These are phyloP conservation scores for Amblyopsis hoosieri DNA, from an alignment of 2,797 vertebrate genomes.

Conservation along the genomic window DNA sequence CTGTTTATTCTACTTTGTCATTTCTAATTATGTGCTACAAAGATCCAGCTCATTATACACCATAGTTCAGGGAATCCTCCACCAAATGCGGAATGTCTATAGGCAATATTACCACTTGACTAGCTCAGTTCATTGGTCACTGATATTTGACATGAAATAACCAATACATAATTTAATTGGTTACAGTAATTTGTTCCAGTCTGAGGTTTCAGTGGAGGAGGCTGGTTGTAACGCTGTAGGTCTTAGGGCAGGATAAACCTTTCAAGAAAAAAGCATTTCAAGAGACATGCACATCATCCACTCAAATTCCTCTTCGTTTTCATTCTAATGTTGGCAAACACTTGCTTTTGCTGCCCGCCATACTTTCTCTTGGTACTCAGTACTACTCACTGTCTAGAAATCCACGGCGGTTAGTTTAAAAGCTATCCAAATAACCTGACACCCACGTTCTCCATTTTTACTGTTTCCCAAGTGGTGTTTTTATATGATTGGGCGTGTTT, in stretches of 20 bases:
- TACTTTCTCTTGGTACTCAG: conserved; percentile 27
- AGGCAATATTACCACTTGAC: neutral
- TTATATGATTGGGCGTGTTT: conserved; percentile 67
- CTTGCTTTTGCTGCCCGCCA: conserved; percentile 38
- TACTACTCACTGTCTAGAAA: conserved; percentile 36
- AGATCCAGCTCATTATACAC: conserved; percentile 39
- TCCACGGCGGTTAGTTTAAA: conserved; percentile 48
- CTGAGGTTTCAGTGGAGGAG: neutral
- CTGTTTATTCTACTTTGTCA: conserved; percentile 6
- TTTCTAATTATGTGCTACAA: conserved; percentile 39
- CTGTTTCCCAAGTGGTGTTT: conserved; percentile 51
- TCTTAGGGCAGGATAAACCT: conserved; percentile 2
- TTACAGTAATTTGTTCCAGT: conserved; percentile 17
- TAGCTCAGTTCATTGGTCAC: conserved; percentile 8
- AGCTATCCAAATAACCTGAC: conserved; percentile 62
- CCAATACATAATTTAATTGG: conserved; percentile 5
- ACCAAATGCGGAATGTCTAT: neutral
- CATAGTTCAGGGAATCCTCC: conserved; percentile 11
- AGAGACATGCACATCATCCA: conserved; percentile 15
- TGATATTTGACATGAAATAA: conserved; percentile 11
- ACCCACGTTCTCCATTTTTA: conserved; percentile 64
- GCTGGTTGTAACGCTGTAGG: conserved; percentile 1
- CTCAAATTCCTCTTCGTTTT: conserved; percentile 18
- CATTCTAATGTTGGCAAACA: conserved; percentile 38
- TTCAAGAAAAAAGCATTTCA: neutral